These are phyloP conservation scores for Tribolium castaneum DNA, from an alignment of 1,140 invertebrate genomes.

Conservation along the genomic window DNA sequence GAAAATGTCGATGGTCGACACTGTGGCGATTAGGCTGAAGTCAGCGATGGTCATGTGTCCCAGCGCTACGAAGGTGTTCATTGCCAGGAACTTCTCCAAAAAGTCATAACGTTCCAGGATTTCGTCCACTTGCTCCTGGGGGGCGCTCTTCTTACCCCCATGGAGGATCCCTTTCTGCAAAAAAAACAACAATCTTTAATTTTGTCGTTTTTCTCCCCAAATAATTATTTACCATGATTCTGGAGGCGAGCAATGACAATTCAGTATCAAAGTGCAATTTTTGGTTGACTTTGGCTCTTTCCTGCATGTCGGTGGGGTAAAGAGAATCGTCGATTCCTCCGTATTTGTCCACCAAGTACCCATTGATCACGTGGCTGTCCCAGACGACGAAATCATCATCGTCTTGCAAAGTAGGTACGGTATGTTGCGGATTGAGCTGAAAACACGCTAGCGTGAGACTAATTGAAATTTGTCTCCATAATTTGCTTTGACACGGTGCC, in stretches of 20 bases:
- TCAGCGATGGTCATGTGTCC: conserved; percentile 67
- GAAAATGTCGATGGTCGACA: conserved; percentile 57
- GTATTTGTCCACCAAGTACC: conserved; percentile 70
- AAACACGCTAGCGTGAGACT: conserved; percentile 27
- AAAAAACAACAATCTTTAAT: not conserved
- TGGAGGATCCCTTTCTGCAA: conserved; percentile 1
- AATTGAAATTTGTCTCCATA: not conserved
- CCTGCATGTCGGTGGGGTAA: conserved; percentile 70
- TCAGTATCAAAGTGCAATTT: conserved; percentile 66
- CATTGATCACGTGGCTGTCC: conserved; percentile 66
- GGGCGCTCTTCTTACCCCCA: conserved; percentile 19
- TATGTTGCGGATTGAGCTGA: conserved; percentile 74
- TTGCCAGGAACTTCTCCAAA: conserved; percentile 59
- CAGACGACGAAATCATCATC: conserved; percentile 65
- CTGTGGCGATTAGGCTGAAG: conserved; percentile 55
- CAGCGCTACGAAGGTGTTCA: conserved; percentile 58
- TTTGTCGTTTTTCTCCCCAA: not conserved
- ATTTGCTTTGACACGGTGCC: not conserved
- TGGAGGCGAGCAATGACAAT: not conserved
- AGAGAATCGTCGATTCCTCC: conserved; percentile 65
- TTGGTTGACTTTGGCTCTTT: conserved; percentile 68
- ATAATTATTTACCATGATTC: not conserved
- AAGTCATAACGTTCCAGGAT: conserved; percentile 40
- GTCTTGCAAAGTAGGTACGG: conserved; percentile 75
- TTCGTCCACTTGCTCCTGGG: conserved; percentile 31